These are phyloP conservation scores for Nomada hirtipes DNA, from an alignment of 2,888 invertebrate genomes.

Conservation along the genomic window DNA sequence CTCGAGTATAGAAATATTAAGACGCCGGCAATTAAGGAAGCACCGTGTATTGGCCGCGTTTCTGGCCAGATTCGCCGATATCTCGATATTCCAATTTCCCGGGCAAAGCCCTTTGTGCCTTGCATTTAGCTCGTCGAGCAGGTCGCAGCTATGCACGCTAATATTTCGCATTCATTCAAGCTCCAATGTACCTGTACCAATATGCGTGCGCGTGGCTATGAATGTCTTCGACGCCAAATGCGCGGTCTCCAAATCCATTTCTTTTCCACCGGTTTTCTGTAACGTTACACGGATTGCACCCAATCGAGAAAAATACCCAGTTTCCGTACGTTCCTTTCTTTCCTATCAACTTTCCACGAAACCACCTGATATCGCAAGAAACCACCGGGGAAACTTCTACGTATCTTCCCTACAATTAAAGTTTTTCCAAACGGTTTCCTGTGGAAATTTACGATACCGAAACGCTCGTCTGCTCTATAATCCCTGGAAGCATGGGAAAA, in stretches of 20 bases:
- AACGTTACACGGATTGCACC: background rate
- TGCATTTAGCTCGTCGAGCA: background rate
- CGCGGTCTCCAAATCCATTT: background rate
- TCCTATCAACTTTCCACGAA: background rate
- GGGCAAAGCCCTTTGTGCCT: background rate
- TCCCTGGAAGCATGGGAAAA: background rate
- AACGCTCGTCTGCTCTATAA: background rate
- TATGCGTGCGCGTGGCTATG: background rate
- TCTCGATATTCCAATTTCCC: constrained; percentile 8
- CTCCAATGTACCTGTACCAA: background rate
- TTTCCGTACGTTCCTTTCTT: no score
- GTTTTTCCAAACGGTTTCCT: background rate
- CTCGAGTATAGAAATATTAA: no score
- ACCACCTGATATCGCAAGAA: background rate
- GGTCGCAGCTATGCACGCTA: background rate
- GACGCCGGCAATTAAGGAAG: background rate
- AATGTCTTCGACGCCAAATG: background rate
- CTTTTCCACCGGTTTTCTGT: background rate
- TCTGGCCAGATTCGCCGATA: background rate
- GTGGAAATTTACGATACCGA: background rate
- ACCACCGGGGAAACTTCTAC: background rate
- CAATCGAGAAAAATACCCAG: background rate
- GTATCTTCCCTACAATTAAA: constrained; percentile 6
- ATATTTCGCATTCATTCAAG: background rate
- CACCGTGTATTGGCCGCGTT: background rate